Evolutionary conservation across 2,113 vertebrate species (phyloP).

Genomic region (Patagioenas fasciata): DNA sequence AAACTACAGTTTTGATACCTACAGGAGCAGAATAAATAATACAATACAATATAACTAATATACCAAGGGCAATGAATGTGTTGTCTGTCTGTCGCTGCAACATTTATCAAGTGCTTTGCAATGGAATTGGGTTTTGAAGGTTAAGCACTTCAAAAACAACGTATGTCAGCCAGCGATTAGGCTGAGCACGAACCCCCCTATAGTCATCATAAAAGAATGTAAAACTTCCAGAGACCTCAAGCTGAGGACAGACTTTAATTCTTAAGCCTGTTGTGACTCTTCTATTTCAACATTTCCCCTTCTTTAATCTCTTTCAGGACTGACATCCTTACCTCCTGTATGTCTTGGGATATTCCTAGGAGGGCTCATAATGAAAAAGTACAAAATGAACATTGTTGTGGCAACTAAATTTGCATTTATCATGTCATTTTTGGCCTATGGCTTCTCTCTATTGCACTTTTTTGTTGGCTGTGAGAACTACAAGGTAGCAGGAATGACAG

Average conservation of each 20-base stretch:
- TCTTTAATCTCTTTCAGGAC: slow-evolving; percentile 72
- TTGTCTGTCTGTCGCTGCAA: not conserved
- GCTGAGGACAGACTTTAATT: not conserved
- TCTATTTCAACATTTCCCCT: not conserved
- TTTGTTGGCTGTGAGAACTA: slow-evolving; percentile 83
- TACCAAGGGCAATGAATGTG: not conserved
- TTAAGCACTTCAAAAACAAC: not conserved
- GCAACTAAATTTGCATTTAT: slow-evolving; percentile 78
- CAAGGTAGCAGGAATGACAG: slow-evolving; percentile 84
- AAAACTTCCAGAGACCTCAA: not conserved
- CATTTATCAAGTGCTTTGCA: not conserved
- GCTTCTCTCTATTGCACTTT: slow-evolving; percentile 62
- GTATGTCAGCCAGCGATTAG: not conserved
- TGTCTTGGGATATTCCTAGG: slow-evolving; percentile 84
- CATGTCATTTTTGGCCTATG: slow-evolving; percentile 67
- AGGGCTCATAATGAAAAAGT: slow-evolving; percentile 88
- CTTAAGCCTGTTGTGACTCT: not conserved
- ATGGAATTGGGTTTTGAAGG: not conserved
- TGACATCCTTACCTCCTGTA: slow-evolving; percentile 78
- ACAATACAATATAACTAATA: not conserved
- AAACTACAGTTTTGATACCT: not conserved
- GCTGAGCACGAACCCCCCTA: not conserved
- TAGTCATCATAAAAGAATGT: not conserved
- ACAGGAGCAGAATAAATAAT: not conserved
- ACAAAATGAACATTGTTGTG: slow-evolving; percentile 79